phyloP scores from a whole-genome alignment of 2,888 invertebrate genomes.

The Apamea anceps region DNA sequence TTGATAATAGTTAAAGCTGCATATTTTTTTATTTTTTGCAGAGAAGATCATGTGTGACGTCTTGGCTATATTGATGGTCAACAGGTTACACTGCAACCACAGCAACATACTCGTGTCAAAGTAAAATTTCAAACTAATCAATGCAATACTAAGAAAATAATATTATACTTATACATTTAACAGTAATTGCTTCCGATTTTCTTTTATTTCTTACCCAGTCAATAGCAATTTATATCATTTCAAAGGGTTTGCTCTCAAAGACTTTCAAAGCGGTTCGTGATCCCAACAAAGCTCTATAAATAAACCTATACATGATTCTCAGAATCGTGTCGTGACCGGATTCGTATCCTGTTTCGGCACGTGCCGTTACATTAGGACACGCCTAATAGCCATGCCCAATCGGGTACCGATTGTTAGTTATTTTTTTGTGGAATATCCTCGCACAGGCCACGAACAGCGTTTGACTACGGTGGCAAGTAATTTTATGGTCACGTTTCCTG shows the following conservation, averaged over 20 bases:
- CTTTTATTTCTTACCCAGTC: background rate
- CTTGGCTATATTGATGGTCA: no score
- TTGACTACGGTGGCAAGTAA: conserved; percentile 8
- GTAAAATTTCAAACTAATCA: background rate
- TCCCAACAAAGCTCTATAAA: conserved; percentile 2
- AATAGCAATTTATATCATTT: conserved; percentile 2
- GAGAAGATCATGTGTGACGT: no score
- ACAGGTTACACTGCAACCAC: no score
- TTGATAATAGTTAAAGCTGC: no score
- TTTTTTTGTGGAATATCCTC: conserved; percentile 41
- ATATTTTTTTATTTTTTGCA: no score
- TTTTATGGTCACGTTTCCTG: conserved; percentile 24
- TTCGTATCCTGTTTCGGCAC: conserved; percentile 14
- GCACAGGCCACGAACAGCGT: background rate
- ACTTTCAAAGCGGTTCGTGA: conserved; percentile 16
- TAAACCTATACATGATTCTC: conserved; percentile 5
- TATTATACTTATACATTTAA: background rate
- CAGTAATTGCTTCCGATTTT: conserved; percentile 9
- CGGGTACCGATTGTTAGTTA: conserved; percentile 34
- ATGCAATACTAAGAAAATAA: no score
- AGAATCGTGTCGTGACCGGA: conserved; percentile 14
- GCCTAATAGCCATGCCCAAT: conserved; percentile 13
- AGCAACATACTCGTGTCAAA: background rate
- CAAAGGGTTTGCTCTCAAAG: conserved; percentile 34
- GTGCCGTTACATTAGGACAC: conserved; percentile 19